These are phyloP conservation scores for Philaethria dido DNA, from an alignment of 2,888 invertebrate genomes.

Conservation along the genomic window DNA sequence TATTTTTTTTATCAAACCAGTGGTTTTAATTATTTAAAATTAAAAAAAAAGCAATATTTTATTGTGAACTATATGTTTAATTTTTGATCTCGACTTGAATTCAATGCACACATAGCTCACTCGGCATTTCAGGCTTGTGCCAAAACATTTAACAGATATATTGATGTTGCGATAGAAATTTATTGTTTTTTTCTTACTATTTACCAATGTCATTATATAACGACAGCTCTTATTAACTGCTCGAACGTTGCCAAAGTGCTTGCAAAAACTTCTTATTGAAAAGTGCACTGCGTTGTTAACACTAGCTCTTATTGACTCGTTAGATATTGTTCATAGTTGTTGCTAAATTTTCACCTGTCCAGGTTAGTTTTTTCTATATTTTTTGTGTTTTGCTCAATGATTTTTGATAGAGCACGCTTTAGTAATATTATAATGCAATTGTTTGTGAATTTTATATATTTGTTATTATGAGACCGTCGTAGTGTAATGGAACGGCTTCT, in stretches of 20 bases:
- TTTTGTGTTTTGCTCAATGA: neutral
- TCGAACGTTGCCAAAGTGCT: constrained; percentile 28
- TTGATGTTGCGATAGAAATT: neutral
- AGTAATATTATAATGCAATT: too few species aligned
- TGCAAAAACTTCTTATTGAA: neutral
- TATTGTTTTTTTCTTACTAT: constrained; percentile 13
- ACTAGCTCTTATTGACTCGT: neutral
- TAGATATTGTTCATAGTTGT: neutral
- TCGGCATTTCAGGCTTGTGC: neutral
- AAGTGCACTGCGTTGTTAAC: neutral
- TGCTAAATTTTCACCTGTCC: neutral
- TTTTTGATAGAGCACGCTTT: neutral
- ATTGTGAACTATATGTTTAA: too few species aligned
- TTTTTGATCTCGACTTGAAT: neutral
- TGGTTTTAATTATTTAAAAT: too few species aligned
- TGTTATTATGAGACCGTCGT: too few species aligned
- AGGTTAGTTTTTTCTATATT: constrained; percentile 11
- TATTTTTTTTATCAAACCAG: too few species aligned
- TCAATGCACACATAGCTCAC: neutral
- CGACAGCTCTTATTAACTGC: constrained; percentile 6
- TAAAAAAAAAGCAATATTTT: too few species aligned
- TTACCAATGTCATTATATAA: constrained; percentile 16
- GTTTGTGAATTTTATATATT: too few species aligned
- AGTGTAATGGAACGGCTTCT: too few species aligned
- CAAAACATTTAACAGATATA: constrained; percentile 15